Base-by-base conservation (phyloP, 2,888 invertebrate species). In the Branchinecta sandiegonensis region DNA sequence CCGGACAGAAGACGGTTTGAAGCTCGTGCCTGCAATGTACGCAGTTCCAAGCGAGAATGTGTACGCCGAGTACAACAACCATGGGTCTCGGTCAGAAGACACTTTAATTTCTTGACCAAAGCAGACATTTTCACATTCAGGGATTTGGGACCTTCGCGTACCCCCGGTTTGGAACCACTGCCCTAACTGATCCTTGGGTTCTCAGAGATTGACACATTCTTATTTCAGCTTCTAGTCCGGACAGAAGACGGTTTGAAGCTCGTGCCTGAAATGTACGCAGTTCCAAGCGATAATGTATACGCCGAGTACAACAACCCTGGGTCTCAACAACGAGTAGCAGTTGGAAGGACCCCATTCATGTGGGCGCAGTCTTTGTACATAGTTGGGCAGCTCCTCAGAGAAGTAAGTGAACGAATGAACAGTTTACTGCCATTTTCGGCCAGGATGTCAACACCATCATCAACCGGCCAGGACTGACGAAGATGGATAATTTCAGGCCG, bases 281-380 rank as follows among this genome's bases (percentile, higher is more conserved):
- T 97, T 9, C 90, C 92, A 10, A 78, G 83, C 46, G 87, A 90
- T 71, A 84, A 86, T 74, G 94, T 95, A 8, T 83, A 86, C 67
- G 85, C 84, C n/a, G 97, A 99, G 79, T 89, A 91, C 75, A 82
- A 83, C 74, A 85, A 89, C 66, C 96, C 96, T 0, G 94, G 95
- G n/a, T 91, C 89, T 72, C 94, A 94, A 77, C 83, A 84, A 66
- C 82, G 96, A 71, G 83, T 89, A 75, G 87, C 92, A 4, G 82
- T 90, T 64, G 97, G 97, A 1, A 85, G 93, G 74, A 86, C 90
- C 75, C 96, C 99, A 0, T 96, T 96, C 78, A 85, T 96, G 78
- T 99, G 99, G 99, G 97, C 92, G 0, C 99, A 99, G 77, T 95
- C 96, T 2, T 82, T 99, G 67, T 99, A 94, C 76, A 93, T 99